phyloP scores from a whole-genome alignment of 2,888 invertebrate genomes.

The Masnerella sp. region DNA sequence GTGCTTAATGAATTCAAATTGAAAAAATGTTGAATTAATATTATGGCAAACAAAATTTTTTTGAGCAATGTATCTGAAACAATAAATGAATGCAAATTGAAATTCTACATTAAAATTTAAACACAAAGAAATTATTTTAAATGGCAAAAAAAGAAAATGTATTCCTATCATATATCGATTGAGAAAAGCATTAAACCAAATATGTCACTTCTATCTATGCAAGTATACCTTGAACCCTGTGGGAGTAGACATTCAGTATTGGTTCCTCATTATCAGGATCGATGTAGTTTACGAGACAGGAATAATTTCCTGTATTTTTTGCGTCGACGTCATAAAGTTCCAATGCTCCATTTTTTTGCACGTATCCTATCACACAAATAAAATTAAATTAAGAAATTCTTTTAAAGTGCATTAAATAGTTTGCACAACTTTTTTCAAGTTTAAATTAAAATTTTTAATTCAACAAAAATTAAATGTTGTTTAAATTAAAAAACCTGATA shows the following conservation, averaged over 20 bases:
- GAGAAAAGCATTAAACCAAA: slow-evolving; percentile 24
- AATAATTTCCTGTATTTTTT: slow-evolving; percentile 69
- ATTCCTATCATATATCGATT: slow-evolving; percentile 32
- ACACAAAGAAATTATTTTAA: too few species aligned
- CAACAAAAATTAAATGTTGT: not conserved
- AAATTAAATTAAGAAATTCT: not conserved
- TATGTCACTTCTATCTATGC: slow-evolving; percentile 14
- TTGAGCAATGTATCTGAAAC: too few species aligned
- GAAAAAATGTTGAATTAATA: too few species aligned
- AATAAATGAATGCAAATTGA: too few species aligned
- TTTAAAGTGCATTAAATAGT: not conserved
- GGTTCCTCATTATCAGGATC: slow-evolving; percentile 69
- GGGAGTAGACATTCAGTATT: slow-evolving; percentile 64
- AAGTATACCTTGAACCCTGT: slow-evolving; percentile 66
- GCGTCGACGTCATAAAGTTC: slow-evolving; percentile 67
- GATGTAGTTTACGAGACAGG: slow-evolving; percentile 67
- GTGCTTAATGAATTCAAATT: too few species aligned
- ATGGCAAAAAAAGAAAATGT: too few species aligned
- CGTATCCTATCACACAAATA: slow-evolving; percentile 61
- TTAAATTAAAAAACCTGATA: slow-evolving; percentile 63
- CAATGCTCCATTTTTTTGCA: slow-evolving; percentile 67
- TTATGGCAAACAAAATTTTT: too few species aligned
- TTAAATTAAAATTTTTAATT: slow-evolving; percentile 1
- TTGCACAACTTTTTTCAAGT: not conserved
- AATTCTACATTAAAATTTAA: too few species aligned